phyloP scores from a whole-genome alignment of 2,113 vertebrate genomes.

The Ptilonorhynchus violaceus region DNA sequence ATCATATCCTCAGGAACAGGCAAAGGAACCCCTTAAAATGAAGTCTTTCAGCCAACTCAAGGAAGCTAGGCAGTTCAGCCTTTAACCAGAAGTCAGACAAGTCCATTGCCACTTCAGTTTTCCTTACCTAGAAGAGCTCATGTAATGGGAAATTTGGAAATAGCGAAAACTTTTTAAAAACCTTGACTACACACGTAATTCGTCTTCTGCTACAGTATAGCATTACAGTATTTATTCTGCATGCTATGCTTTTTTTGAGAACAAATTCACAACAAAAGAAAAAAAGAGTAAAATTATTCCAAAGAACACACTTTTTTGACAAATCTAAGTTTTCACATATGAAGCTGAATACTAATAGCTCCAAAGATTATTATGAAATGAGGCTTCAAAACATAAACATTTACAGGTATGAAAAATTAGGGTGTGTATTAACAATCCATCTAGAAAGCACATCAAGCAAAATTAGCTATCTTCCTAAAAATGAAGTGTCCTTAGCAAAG shows the following conservation, averaged over 20 bases:
- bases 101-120: not conserved
- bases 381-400: not conserved
- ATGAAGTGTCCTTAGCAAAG: not conserved
- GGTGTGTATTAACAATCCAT: not conserved
- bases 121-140: not conserved
- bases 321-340: not conserved
- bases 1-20: not conserved
- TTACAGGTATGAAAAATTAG: not conserved
- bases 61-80: not conserved
- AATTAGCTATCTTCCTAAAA: not conserved
- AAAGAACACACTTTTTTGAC: not conserved
- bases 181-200: not conserved
- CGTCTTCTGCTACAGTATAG: not conserved
- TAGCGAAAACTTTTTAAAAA: not conserved
- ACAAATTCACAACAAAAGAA: not conserved
- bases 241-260: not conserved
- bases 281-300: not conserved
- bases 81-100: not conserved
- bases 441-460: not conserved
- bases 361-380: not conserved
- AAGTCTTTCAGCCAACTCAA: not conserved
- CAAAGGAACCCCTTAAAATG: not conserved
- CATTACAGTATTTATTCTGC: not conserved
- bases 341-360: not conserved
- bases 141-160: not conserved